These are phyloP conservation scores for Eunapius fragilis DNA, from an alignment of 37 sponge, comb jelly and placozoan species.

Conservation along the genomic window DNA sequence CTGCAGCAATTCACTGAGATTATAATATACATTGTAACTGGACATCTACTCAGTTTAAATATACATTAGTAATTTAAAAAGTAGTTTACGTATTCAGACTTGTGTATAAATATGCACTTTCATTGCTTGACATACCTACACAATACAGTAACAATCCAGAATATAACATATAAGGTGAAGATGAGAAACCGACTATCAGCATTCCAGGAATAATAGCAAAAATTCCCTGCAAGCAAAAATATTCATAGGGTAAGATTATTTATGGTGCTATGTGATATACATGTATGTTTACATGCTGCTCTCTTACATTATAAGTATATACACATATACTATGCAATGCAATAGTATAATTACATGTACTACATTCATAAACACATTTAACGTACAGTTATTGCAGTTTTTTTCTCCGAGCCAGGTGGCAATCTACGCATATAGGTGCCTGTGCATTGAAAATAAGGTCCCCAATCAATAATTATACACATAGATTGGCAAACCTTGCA, in stretches of 20 bases:
- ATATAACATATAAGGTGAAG: constrained; percentile 55
- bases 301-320: not conserved
- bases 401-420: constrained; percentile 71
- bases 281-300: no score
- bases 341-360: not conserved
- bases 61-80: no score
- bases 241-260: not conserved
- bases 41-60: no score
- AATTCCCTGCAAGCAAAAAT: constrained; percentile 58
- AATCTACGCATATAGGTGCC: constrained; percentile 74
- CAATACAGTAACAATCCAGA: constrained; percentile 79
- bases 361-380: not conserved
- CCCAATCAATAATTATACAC: not conserved
- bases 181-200: constrained; percentile 66
- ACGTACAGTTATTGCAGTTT: constrained; percentile 63
- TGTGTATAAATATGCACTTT: no score
- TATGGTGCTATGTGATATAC: no score
- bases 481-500: constrained; percentile 69
- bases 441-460: constrained; percentile 12
- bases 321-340: not conserved
- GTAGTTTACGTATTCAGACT: no score
- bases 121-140: constrained; percentile 59
- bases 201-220: constrained; percentile 74
- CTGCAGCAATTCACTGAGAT: no score
- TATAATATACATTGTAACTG: no score